Evolutionary conservation across 2,888 invertebrate species (phyloP), one percentile per base, ranked within the genome.

Genomic region (Tipula confusa): DNA sequence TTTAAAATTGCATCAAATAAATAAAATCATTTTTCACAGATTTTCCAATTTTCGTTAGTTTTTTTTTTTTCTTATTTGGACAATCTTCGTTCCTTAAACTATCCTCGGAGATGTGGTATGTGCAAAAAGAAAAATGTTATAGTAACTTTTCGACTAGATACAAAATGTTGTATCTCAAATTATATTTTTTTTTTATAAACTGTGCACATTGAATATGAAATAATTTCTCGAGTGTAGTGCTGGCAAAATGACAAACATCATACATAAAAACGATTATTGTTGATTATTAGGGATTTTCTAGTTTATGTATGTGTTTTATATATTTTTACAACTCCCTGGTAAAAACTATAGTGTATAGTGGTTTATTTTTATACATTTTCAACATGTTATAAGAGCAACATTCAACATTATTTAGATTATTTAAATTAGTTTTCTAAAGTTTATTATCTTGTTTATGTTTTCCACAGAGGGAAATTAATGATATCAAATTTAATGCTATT

Each of bases 1-100:
- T 64, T 64, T 64, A 64, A 64, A 64, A 64, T 64, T 64, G 64
- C 64, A 64, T 64, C 64, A 64, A 64, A 64, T 64, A 64, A 64
- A 64, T 64, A 64, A 24, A 64, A 64, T 64, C 64, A 64, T 64
- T 64, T 64, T 64, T 64, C 64, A 64, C 64, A 64, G 64, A 64
- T 64, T 64, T 64, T 18, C 64, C 7, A 24, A n/a, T 43, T 48
- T 15, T 48, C 5, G 18, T 18, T 48, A 18, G 24, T 64, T 43
- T 38, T 38, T 24, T 6, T 64, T 64, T 43, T 38, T 38, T 24
- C 7, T 64, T 64, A 13, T 64, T 13, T 18, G 64, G n/a, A 24
- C 18, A 9, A 24, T 64, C 18, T 24, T 43, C 43, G 36, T 36
- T 36, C 11, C 36, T 15, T 43, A 33, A 33, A 43, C 38, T n/a